Base-by-base conservation (phyloP, 2,888 invertebrate genomes). In the Zhuqinia jingwanae region DNA sequence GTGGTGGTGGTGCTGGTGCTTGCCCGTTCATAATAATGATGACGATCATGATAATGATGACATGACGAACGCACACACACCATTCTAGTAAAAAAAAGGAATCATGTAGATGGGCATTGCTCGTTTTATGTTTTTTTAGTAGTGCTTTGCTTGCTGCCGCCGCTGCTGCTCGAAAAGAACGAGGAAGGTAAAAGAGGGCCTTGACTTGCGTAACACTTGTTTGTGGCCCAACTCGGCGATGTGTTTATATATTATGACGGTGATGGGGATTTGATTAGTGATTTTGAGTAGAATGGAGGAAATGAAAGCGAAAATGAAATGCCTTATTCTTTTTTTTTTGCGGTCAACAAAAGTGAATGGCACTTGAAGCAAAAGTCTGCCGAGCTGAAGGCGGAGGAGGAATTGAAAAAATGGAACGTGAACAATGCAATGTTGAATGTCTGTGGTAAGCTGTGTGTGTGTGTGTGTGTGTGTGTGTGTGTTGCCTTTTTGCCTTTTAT, bases 121-220 rank as follows among this genome's bases (percentile, higher is more conserved):
- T 45, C 68, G 22, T 22, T 70, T 22, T 3, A 11, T 11, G 15
- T 15, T 63, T 63, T 65, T 17, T 42, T 45, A 20, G 42, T 45
- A 45, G 45, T 70, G 25, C 22, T 11, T 30, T 53, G 30, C 53
- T n/a, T 13, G 30, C 56, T 5, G 45, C 6, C 20, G 17, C 22
- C 63, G 53, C 2, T 17, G 17, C 10, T 42, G 42, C 42, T 65
- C 68, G 22, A 70, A 53, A 75, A 30, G 22, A 78, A 85, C 50
- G 53, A 85, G 85, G 85, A 85, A 85, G 85, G 80, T 73, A 80
- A 75, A 80, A 79, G 68, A 73, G 80, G 70, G 80, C 80, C 79
- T 85, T 85, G 85, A 80, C 79, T 85, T 85, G 85, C 80, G 85
- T 80, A 85, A 85, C 75, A 53, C 78, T 60, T 56, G 77, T 77